These are phyloP conservation scores for Ochotona curzoniae DNA, from an alignment of 2,113 vertebrate species.

Conservation along the genomic window DNA sequence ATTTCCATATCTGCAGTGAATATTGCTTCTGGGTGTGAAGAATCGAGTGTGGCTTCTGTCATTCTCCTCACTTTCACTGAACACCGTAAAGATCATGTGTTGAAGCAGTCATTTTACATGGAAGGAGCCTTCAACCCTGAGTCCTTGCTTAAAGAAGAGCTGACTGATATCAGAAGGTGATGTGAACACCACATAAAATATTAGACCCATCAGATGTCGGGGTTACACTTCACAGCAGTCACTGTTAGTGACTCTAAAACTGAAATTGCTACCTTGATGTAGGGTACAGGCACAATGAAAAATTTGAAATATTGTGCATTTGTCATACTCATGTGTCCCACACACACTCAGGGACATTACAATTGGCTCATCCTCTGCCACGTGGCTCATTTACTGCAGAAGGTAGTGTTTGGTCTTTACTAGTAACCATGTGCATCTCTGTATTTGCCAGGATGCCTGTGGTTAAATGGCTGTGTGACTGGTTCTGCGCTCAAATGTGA, in stretches of 20 bases:
- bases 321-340: neutral
- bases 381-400: neutral
- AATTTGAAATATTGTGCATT: neutral
- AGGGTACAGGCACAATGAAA: constrained; percentile 1
- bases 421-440: neutral
- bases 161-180: neutral
- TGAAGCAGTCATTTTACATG: neutral
- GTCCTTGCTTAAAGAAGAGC: neutral
- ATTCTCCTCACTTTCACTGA: neutral
- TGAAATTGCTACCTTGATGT: constrained; percentile 8
- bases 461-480: neutral
- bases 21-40: neutral
- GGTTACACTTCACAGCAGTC: neutral
- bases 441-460: neutral
- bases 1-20: neutral
- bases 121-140: neutral
- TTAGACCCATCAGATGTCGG: neutral
- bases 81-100: neutral
- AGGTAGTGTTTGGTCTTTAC: neutral
- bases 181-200: neutral
- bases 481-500: neutral
- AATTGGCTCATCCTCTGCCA: neutral
- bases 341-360: neutral
- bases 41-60: neutral
- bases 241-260: neutral